Percentiles rank a stretch among this genome's conserved stretches.
phyloP scores from a whole-genome alignment of 1,140 invertebrate genomes.

The Metopolophium dirhodum region DNA sequence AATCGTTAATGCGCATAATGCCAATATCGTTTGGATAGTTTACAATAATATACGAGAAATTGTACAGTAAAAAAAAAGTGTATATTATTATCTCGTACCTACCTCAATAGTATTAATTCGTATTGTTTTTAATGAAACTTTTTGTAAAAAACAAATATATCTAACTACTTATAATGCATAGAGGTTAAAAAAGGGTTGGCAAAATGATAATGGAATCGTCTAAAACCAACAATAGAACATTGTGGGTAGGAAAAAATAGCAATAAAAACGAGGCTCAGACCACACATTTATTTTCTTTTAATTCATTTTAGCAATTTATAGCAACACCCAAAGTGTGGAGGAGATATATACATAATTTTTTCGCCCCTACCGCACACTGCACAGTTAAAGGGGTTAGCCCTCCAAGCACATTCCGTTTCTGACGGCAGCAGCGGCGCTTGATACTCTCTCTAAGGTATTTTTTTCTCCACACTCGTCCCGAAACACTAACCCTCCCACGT shows the following conservation, averaged over 20 bases:
- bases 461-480: not conserved
- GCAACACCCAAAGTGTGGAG: not conserved
- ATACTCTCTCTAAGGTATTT: slow-evolving; percentile 26
- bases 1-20: not conserved
- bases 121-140: not conserved
- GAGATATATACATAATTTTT: not conserved
- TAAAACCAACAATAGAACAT: slow-evolving; percentile 42
- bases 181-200: not conserved
- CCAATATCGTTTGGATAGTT: not conserved
- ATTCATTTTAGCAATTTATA: slow-evolving; percentile 46
- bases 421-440: not conserved
- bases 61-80: not conserved
- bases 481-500: not conserved
- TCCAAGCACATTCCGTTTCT: not conserved
- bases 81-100: not conserved
- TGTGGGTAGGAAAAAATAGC: not conserved
- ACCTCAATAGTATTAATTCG: not conserved
- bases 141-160: not conserved
- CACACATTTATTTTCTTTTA: slow-evolving; percentile 28
- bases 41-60: not conserved
- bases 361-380: not conserved
- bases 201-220: slow-evolving; percentile 15
- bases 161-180: not conserved
- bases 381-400: not conserved
- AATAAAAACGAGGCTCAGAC: not conserved